Evolutionary conservation across 37 sponge, comb jelly and placozoan genomes (phyloP).

Genomic region (Oopsacas minuta): DNA sequence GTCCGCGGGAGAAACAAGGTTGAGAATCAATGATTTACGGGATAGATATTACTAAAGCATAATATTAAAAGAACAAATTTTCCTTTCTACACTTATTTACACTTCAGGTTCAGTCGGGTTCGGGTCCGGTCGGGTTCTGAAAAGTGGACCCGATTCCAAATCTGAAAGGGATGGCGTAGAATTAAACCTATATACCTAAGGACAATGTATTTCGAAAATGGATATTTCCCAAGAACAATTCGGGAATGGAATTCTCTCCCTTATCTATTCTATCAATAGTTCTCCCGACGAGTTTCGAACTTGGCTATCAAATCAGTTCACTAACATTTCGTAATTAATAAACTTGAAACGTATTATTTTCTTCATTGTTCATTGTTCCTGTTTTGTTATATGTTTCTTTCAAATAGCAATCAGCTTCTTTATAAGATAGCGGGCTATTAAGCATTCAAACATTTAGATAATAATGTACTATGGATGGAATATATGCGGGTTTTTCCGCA

Average conservation of each 20-base stretch:
- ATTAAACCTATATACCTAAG: neutral
- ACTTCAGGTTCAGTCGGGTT: too few species aligned
- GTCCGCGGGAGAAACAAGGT: too few species aligned
- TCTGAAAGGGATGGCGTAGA: neutral
- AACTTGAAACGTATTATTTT: neutral
- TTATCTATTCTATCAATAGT: neutral
- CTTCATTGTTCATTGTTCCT: neutral
- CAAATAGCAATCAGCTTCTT: neutral
- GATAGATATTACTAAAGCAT: too few species aligned
- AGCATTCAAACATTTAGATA: too few species aligned
- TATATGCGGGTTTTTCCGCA: too few species aligned
- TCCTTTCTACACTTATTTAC: too few species aligned
- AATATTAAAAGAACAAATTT: too few species aligned
- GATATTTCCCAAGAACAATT: neutral
- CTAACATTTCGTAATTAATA: neutral
- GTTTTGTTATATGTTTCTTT: neutral
- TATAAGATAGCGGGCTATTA: neutral
- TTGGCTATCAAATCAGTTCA: neutral
- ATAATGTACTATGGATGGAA: too few species aligned
- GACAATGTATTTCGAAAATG: neutral
- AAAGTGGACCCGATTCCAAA: too few species aligned
- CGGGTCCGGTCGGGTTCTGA: too few species aligned
- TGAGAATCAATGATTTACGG: too few species aligned
- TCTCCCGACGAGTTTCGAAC: neutral
- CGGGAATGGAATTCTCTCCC: neutral